Evolutionary conservation across 2,888 invertebrate genomes (phyloP).

Genomic region (Phaonia tiefii): DNA sequence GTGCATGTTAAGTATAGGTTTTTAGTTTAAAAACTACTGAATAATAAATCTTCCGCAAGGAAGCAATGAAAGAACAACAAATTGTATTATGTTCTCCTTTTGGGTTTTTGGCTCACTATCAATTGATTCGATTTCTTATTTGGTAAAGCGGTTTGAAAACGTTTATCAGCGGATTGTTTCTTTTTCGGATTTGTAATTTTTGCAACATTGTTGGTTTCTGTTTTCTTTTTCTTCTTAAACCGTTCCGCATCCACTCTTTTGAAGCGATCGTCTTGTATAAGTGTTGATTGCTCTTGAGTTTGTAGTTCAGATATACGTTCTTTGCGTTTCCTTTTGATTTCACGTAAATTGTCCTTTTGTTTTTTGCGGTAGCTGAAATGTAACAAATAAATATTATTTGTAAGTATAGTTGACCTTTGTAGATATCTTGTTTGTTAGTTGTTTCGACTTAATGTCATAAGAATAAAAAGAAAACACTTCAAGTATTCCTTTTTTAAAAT

Average conservation of each 20-base stretch:
- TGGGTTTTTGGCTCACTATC: constrained; percentile 20
- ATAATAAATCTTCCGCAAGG: no score
- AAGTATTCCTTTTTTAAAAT: no score
- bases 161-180: constrained; percentile 46
- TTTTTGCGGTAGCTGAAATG: constrained; percentile 72
- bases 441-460: background rate
- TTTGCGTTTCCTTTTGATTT: constrained; percentile 75
- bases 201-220: background rate
- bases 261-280: constrained; percentile 78
- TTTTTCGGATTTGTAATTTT: constrained; percentile 36
- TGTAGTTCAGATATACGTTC: constrained; percentile 70
- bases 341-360: constrained; percentile 77
- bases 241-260: constrained; percentile 73
- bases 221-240: constrained; percentile 72
- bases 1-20: constrained; percentile 26
- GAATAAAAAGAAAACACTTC: no score
- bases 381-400: no score
- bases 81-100: constrained; percentile 40
- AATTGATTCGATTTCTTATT: constrained; percentile 52
- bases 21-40: constrained; percentile 36
- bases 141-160: constrained; percentile 53
- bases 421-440: no score
- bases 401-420: background rate
- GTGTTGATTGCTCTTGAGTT: constrained; percentile 67
- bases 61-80: constrained; percentile 42